phyloP scores from a whole-genome alignment of 2,888 invertebrate species.

The Limnephilus marmoratus region DNA sequence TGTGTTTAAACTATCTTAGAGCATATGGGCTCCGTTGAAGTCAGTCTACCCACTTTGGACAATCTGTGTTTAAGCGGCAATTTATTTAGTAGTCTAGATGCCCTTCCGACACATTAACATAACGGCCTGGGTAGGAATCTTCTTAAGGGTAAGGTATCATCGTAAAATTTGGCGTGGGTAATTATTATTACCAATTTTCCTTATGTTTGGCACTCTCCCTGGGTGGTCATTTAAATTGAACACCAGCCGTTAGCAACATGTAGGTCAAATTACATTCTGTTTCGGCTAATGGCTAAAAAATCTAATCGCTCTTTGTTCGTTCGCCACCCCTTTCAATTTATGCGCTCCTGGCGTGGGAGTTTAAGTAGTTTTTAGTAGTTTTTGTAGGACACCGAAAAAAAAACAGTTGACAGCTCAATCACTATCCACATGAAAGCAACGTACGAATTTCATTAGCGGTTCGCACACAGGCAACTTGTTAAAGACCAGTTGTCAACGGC shows the following conservation, averaged over 20 bases:
- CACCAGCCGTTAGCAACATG: neutral
- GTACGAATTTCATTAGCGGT: too few species aligned
- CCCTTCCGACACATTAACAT: neutral
- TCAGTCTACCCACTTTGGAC: neutral
- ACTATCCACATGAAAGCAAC: too few species aligned
- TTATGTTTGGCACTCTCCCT: neutral
- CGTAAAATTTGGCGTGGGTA: neutral
- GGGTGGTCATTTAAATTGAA: neutral
- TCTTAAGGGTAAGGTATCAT: neutral
- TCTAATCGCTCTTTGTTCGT: neutral
- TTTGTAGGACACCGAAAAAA: too few species aligned
- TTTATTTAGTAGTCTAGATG: neutral
- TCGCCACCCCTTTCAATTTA: neutral
- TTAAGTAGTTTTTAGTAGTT: too few species aligned
- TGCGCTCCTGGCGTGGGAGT: neutral
- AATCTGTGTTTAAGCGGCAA: neutral
- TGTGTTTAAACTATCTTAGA: neutral
- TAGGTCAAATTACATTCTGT: neutral
- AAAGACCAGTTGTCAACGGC: too few species aligned
- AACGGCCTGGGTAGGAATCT: neutral
- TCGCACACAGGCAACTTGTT: too few species aligned
- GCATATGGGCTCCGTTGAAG: neutral
- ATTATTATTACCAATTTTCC: neutral
- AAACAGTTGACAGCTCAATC: too few species aligned
- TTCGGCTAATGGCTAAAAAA: neutral